phyloP scores from a whole-genome alignment of 2,113 vertebrate genomes.

The Gorsachius goisagi region DNA sequence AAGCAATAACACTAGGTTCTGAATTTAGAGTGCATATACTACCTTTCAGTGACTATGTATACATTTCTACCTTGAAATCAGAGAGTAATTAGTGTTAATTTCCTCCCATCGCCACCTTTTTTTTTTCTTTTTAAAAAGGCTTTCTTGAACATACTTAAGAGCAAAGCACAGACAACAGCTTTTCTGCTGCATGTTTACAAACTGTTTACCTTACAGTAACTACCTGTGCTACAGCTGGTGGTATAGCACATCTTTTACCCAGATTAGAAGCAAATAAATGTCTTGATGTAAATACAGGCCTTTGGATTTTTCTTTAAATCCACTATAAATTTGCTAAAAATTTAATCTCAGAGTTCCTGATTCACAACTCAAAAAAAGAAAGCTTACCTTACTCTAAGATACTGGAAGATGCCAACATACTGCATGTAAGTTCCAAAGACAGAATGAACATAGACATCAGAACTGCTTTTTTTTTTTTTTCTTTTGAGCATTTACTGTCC shows the following conservation, averaged over 20 bases:
- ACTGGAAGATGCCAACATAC: neutral
- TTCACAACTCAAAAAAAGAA: neutral
- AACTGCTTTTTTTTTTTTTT: neutral
- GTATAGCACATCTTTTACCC: neutral
- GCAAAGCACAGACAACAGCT: neutral
- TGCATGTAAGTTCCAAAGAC: accelerated
- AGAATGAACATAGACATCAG: neutral
- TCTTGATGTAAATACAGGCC: neutral
- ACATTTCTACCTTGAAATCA: neutral
- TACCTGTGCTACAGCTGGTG: neutral
- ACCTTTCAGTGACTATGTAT: neutral
- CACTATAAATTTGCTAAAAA: neutral
- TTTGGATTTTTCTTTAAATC: neutral
- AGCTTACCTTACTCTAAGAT: neutral
- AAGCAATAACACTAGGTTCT: neutral
- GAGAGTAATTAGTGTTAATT: neutral
- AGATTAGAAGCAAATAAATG: neutral
- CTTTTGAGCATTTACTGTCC: neutral
- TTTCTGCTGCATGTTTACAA: neutral
- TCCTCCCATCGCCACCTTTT: neutral
- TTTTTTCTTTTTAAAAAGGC: neutral
- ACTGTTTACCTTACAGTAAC: neutral
- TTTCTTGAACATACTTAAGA: neutral
- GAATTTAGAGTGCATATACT: neutral
- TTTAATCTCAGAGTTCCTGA: neutral